Conservation (phyloP, 2,113 vertebrate genomes). For the Pyrgilauda ruficollis region DNA sequence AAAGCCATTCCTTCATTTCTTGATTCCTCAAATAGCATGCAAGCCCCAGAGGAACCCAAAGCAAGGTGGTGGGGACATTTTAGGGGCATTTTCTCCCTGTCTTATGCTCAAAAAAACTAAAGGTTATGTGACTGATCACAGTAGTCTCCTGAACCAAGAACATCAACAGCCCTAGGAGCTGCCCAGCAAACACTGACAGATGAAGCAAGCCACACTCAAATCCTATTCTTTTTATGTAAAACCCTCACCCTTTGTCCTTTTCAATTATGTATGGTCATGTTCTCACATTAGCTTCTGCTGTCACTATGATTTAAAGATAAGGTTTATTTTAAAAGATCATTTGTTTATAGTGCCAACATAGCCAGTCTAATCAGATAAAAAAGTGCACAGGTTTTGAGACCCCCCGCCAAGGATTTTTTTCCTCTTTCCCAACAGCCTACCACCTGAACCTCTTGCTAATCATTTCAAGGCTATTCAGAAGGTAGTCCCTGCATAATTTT, state of each 20-base stretch:
- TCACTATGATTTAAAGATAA: conserved; percentile 39
- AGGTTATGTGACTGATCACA: background rate
- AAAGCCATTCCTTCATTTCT: background rate
- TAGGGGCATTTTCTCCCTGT: background rate
- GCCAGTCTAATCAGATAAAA: background rate
- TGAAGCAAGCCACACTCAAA: background rate
- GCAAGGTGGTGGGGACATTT: background rate
- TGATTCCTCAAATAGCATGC: background rate
- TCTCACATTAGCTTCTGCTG: conserved; percentile 39
- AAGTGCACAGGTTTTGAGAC: background rate
- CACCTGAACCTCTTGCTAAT: conserved; percentile 23
- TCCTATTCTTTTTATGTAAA: background rate
- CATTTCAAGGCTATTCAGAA: background rate
- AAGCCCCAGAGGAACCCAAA: background rate
- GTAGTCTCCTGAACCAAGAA: background rate
- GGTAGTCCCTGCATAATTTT: conserved; percentile 31
- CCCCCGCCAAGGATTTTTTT: rapidly evolving
- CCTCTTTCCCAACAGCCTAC: background rate
- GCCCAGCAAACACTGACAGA: background rate
- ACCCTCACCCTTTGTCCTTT: conserved; percentile 40
- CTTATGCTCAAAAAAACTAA: background rate
- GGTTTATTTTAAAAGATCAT: background rate
- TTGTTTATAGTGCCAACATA: background rate
- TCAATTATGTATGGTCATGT: conserved; percentile 46
- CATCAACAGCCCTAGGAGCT: background rate